These are phyloP conservation scores for Plestiodon gilberti DNA, from an alignment of 2,113 vertebrate genomes.

Conservation along the genomic window DNA sequence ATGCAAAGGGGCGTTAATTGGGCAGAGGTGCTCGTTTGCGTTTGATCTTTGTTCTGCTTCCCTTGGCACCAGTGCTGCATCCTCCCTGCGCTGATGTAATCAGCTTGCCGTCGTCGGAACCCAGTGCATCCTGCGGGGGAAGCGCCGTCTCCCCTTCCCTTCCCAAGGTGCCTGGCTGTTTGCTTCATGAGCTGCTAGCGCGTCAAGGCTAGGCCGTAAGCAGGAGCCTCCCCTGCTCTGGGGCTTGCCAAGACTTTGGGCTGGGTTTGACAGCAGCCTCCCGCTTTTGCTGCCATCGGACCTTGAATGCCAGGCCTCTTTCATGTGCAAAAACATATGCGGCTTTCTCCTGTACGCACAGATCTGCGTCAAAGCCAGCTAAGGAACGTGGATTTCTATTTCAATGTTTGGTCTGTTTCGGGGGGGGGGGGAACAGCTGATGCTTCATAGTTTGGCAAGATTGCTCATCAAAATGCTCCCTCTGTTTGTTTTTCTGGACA, in stretches of 20 bases:
- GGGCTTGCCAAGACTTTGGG: background rate
- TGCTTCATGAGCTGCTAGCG: background rate
- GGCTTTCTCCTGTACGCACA: background rate
- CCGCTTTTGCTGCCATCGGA: background rate
- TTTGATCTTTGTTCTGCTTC: slow-evolving; percentile 58
- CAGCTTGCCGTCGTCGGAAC: slow-evolving; percentile 12
- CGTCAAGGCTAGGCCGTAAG: background rate
- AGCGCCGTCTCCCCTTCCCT: slow-evolving; percentile 7
- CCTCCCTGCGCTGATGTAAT: slow-evolving; percentile 49
- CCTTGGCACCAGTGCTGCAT: slow-evolving; percentile 48
- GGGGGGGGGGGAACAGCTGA: background rate
- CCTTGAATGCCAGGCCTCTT: background rate
- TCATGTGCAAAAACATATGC: too few species aligned
- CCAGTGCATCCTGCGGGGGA: slow-evolving; percentile 2
- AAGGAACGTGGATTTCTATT: background rate
- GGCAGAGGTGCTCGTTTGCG: slow-evolving; percentile 7
- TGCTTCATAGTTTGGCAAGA: background rate
- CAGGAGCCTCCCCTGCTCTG: background rate
- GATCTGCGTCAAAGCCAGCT: background rate
- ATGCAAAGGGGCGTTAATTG: slow-evolving; percentile 15
- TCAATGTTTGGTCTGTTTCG: background rate
- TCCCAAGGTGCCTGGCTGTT: background rate
- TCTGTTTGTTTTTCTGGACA: background rate
- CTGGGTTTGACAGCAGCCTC: background rate
- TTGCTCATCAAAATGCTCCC: background rate